phyloP scores from a whole-genome alignment of 2,888 invertebrate species.

The Aspidiotus destructor region DNA sequence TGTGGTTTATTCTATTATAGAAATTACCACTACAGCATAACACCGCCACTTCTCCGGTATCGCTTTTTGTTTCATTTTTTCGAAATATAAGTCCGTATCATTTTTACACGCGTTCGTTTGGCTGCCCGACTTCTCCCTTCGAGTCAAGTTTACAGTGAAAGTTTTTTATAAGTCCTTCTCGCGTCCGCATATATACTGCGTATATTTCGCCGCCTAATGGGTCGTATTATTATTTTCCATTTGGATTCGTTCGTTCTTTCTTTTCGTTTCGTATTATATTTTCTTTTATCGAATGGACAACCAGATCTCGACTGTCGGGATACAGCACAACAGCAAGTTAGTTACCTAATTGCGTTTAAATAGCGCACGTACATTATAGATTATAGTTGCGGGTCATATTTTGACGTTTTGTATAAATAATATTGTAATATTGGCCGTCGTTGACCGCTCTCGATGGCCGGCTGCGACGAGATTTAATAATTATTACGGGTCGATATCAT shows the following conservation, averaged over 20 bases:
- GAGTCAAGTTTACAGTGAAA: background rate
- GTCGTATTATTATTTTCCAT: slow-evolving; percentile 2
- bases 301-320: background rate
- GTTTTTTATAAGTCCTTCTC: too few species aligned
- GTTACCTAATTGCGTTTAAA: slow-evolving; percentile 4
- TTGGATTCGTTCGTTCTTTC: background rate
- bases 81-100: too few species aligned
- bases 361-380: background rate
- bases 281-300: background rate
- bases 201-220: background rate
- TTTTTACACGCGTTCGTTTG: too few species aligned
- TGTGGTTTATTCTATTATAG: background rate
- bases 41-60: background rate
- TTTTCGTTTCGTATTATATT: background rate
- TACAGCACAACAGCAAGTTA: background rate
- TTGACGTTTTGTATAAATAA: background rate
- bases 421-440: too few species aligned
- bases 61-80: background rate
- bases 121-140: background rate
- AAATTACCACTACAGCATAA: background rate
- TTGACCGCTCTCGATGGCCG: too few species aligned
- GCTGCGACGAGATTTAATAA: too few species aligned
- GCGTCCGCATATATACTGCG: too few species aligned
- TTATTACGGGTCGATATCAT: too few species aligned
- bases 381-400: background rate